These are phyloP conservation scores for Felis chaus DNA, from an alignment of 2,113 vertebrate genomes.

Conservation along the genomic window DNA sequence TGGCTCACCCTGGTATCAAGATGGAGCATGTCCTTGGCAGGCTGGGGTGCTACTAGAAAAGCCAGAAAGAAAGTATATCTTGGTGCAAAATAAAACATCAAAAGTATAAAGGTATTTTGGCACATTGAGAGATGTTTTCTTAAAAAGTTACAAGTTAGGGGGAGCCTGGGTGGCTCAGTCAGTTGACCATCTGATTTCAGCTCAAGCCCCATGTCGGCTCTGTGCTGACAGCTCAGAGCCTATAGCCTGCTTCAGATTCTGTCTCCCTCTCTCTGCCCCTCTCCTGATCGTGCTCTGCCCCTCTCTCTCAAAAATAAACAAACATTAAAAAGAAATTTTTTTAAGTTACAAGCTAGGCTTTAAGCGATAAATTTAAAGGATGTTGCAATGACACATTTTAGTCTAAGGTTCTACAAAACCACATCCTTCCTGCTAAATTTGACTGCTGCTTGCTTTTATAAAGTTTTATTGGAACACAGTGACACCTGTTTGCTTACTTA, in stretches of 20 bases:
- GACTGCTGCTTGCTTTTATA: not conserved
- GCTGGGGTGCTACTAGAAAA: not conserved
- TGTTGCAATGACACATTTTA: not conserved
- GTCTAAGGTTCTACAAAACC: not conserved
- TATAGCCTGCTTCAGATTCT: too few species aligned
- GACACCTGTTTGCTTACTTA: not conserved
- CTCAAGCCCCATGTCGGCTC: too few species aligned
- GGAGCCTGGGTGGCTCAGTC: too few species aligned
- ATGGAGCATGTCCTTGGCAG: not conserved
- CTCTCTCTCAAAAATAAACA: too few species aligned
- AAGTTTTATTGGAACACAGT: constrained; percentile 22
- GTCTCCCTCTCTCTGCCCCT: too few species aligned
- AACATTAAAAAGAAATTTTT: too few species aligned
- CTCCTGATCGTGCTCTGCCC: too few species aligned
- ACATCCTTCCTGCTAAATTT: not conserved
- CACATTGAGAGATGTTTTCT: not conserved
- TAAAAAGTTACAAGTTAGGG: not conserved
- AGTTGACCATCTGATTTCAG: too few species aligned
- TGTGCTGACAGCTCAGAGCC: too few species aligned
- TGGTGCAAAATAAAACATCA: not conserved
- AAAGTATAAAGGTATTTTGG: not conserved
- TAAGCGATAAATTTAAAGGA: not conserved
- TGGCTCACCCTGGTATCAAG: not conserved
- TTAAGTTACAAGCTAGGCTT: not conserved
- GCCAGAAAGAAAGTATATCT: not conserved